Evolutionary conservation across 1,140 invertebrate species (phyloP).

Genomic region (Prorops nasuta): DNA sequence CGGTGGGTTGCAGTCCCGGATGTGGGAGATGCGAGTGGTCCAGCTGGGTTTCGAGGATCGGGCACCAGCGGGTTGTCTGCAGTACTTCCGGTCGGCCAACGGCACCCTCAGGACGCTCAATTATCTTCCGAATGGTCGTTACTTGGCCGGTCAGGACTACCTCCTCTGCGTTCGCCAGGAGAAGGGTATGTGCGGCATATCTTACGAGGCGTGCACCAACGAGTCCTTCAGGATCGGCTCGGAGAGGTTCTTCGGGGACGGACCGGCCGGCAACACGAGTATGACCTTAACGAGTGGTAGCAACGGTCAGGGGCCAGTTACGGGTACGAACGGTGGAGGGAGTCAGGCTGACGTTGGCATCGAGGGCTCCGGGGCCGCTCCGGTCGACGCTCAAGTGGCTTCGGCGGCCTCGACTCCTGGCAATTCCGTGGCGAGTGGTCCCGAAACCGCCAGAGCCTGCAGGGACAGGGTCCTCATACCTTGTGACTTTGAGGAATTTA

Average conservation of each 20-base stretch:
- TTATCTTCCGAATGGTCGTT: constrained; percentile 75
- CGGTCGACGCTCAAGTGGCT: constrained; percentile 3
- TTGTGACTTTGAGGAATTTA: constrained; percentile 79
- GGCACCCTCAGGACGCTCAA: constrained; percentile 74
- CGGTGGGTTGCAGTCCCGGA: constrained; percentile 60
- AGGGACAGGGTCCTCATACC: constrained; percentile 73
- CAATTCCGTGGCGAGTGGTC: neutral
- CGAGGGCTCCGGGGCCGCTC: constrained; percentile 42
- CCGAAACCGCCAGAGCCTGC: constrained; percentile 55
- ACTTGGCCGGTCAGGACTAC: constrained; percentile 77
- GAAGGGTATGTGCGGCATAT: constrained; percentile 70
- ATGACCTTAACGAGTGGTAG: constrained; percentile 14
- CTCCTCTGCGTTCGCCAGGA: constrained; percentile 74
- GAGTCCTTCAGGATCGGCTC: constrained; percentile 76
- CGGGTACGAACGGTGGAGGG: neutral
- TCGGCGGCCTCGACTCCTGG: neutral
- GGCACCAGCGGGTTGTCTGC: constrained; percentile 72
- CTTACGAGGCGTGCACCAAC: constrained; percentile 71
- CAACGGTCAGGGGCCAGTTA: neutral
- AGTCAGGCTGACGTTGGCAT: neutral
- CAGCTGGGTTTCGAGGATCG: constrained; percentile 72
- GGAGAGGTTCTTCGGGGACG: constrained; percentile 29
- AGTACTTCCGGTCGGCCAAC: constrained; percentile 64
- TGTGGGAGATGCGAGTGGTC: constrained; percentile 74
- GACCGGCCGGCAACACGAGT: constrained; percentile 29